A percentile compares a stretch with the other conserved stretches of the same genome.
phyloP scores from a whole-genome alignment of 2,113 vertebrate species.

The Varanus komodoensis region DNA sequence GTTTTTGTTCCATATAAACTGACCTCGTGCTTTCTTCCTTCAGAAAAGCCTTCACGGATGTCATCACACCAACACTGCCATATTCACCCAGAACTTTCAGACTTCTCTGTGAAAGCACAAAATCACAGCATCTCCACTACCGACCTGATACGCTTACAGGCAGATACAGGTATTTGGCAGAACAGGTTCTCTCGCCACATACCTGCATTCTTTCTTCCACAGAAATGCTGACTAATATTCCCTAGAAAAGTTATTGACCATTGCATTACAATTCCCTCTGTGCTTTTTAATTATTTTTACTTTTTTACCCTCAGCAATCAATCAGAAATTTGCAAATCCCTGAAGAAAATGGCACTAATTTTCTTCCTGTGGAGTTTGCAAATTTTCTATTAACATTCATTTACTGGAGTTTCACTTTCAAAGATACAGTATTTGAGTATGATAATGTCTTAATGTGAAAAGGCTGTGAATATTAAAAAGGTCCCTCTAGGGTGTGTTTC shows the following conservation, averaged over 20 bases:
- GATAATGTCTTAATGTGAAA: constrained; percentile 42
- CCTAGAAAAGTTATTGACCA: background rate
- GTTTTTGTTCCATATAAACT: background rate
- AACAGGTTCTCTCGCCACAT: background rate
- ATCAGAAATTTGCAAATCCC: constrained; percentile 30
- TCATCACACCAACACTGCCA: background rate
- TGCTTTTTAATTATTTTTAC: background rate
- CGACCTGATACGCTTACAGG: background rate
- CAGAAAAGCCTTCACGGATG: background rate
- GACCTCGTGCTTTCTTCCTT: background rate
- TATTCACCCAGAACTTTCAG: background rate
- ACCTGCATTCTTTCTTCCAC: background rate
- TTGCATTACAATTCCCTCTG: constrained; percentile 7
- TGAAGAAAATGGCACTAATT: constrained; percentile 17
- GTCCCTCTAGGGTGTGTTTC: constrained; percentile 57
- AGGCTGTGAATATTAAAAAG: constrained; percentile 35
- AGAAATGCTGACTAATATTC: constrained; percentile 9
- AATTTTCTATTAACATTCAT: constrained; percentile 49
- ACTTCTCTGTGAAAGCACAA: background rate
- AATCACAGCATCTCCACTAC: background rate
- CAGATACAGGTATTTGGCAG: background rate
- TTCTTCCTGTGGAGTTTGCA: constrained; percentile 22
- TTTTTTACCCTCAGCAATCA: background rate
- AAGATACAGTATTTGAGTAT: constrained; percentile 37
- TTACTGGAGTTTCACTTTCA: constrained; percentile 50